Evolutionary conservation across 2,888 invertebrate genomes (phyloP).

Genomic region (Tricholauxania praeusta): DNA sequence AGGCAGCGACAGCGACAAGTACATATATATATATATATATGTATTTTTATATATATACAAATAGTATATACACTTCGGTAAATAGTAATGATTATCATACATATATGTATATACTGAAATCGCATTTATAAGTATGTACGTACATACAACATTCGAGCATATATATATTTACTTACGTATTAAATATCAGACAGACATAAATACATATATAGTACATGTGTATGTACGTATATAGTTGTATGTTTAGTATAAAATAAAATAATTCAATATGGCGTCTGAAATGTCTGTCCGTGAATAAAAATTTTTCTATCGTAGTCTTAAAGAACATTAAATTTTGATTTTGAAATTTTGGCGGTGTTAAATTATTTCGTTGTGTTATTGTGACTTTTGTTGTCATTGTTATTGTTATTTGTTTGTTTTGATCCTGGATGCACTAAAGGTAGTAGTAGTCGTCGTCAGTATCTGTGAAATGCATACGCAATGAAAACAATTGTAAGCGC

Average conservation of each 20-base stretch:
- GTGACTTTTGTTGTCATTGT: constrained; percentile 17
- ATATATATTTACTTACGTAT: constrained; percentile 37
- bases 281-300: constrained; percentile 36
- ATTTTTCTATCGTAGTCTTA: constrained; percentile 27
- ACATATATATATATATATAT: constrained; percentile 12
- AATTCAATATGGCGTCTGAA: constrained; percentile 62
- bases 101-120: constrained; percentile 37
- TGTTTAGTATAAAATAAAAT: constrained; percentile 55
- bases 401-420: constrained; percentile 26
- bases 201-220: constrained; percentile 43
- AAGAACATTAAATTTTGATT: constrained; percentile 2
- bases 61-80: constrained; percentile 27
- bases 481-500: not conserved
- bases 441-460: not conserved
- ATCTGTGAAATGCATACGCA: constrained; percentile 26
- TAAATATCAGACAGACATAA: constrained; percentile 28
- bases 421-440: constrained; percentile 15
- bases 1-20: constrained; percentile 27
- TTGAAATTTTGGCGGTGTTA: constrained; percentile 9
- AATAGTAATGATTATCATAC: constrained; percentile 40
- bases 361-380: not conserved
- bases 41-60: not conserved
- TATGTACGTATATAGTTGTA: constrained; percentile 55
- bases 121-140: constrained; percentile 33
- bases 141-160: constrained; percentile 27